phyloP scores from a whole-genome alignment of 1,140 invertebrate species.

The Lepidurus arcticus region DNA sequence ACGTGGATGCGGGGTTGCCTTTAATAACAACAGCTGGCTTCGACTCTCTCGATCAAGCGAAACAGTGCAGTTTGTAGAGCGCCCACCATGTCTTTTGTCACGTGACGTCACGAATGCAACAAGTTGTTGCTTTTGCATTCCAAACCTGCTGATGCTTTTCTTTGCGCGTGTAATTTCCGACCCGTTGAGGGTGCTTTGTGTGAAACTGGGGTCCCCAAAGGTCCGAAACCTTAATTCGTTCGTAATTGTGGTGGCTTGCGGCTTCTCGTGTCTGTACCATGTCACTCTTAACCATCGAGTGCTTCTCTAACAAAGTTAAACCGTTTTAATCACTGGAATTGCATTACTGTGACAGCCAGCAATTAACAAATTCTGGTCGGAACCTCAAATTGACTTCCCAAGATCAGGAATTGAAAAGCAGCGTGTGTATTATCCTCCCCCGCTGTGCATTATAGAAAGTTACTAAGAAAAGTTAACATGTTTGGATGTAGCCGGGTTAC shows the following conservation, averaged over 20 bases:
- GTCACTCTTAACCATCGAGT: background rate
- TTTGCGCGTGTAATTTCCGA: background rate
- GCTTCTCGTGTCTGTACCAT: background rate
- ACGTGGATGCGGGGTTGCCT: background rate
- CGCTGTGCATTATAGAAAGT: too few relatives aligned
- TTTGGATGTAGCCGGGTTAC: background rate
- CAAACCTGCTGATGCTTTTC: background rate
- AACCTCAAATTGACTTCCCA: too few relatives aligned
- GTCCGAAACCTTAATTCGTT: background rate
- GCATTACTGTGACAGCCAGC: background rate
- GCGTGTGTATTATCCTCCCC: too few relatives aligned
- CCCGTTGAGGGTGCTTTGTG: background rate
- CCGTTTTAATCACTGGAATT: background rate
- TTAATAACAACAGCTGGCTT: slow-evolving; percentile 2
- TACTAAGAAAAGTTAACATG: background rate
- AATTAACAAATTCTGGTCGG: background rate
- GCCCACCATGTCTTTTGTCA: background rate
- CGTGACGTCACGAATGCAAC: background rate
- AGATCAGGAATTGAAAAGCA: too few relatives aligned
- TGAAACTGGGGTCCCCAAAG: background rate
- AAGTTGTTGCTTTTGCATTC: background rate
- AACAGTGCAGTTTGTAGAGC: background rate
- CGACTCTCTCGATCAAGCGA: background rate
- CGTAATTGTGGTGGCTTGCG: background rate
- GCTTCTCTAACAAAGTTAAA: background rate